These are phyloP conservation scores for Macropodus opercularis DNA, from an alignment of 2,797 vertebrate species.

Conservation along the genomic window DNA sequence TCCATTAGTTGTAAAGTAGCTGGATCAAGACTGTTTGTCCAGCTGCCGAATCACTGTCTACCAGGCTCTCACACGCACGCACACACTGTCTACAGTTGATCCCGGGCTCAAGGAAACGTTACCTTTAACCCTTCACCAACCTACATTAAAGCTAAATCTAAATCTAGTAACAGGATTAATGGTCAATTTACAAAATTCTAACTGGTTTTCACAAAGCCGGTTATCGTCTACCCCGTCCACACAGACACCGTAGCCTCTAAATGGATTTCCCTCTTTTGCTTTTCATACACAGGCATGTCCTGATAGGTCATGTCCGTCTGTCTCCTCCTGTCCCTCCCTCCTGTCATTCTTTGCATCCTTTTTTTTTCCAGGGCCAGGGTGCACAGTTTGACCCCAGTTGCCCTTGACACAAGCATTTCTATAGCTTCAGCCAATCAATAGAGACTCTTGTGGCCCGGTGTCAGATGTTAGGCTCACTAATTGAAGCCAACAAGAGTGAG, in stretches of 20 bases:
- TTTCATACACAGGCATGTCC: conserved; percentile 48
- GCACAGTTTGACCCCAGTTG: conserved; percentile 78
- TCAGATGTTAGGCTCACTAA: conserved; percentile 72
- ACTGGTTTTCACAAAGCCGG: conserved; percentile 1
- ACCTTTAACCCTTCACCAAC: conserved; percentile 28
- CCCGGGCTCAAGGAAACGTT: conserved; percentile 14
- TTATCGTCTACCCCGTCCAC: conserved; percentile 3
- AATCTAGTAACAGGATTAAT: background rate
- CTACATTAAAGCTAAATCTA: background rate
- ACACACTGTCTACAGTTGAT: conserved; percentile 19
- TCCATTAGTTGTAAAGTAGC: conserved; percentile 71
- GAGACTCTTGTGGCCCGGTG: conserved; percentile 62
- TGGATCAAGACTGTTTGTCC: conserved; percentile 74
- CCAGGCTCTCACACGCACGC: conserved; percentile 19
- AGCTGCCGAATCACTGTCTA: conserved; percentile 65
- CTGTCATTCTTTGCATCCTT: conserved; percentile 62
- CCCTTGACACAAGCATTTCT: conserved; percentile 76
- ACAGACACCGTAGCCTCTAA: conserved; percentile 37
- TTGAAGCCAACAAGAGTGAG: conserved; percentile 70
- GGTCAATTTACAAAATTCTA: conserved; percentile 1
- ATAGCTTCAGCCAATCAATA: conserved; percentile 73
- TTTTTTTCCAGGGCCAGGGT: conserved; percentile 48
- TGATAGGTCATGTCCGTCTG: conserved; percentile 53
- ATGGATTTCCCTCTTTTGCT: conserved; percentile 45
- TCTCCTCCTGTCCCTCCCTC: conserved; percentile 55